phyloP scores from a whole-genome alignment of 53 echinoderm and acorn worm genomes.

The Patiria pectinifera region DNA sequence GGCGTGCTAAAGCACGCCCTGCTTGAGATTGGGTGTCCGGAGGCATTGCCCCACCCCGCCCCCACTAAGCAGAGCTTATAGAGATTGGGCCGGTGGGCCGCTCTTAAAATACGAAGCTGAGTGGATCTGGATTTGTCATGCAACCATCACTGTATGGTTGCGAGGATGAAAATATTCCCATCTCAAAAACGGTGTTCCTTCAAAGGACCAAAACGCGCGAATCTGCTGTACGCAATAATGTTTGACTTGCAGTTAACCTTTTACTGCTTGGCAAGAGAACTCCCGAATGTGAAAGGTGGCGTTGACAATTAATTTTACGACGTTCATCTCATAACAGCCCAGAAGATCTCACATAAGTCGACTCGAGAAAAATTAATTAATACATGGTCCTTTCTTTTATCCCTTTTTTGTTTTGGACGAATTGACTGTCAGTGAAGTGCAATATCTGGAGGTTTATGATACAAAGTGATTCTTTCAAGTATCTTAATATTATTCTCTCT shows the following conservation, averaged over 20 bases:
- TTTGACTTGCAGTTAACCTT: background rate
- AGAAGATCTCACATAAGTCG: background rate
- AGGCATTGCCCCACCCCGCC: too few species aligned
- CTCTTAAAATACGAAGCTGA: too few species aligned
- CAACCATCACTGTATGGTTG: background rate
- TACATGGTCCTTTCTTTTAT: background rate
- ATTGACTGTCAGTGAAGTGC: background rate
- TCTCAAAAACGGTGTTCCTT: background rate
- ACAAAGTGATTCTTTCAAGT: too few species aligned
- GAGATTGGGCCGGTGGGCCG: too few species aligned
- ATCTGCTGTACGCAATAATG: background rate
- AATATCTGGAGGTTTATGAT: background rate
- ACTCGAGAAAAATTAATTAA: background rate
- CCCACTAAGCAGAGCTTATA: too few species aligned
- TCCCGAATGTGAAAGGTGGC: background rate
- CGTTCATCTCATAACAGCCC: conserved; percentile 1
- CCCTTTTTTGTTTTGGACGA: background rate
- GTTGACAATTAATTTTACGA: background rate
- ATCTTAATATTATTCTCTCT: too few species aligned
- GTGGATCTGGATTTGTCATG: background rate
- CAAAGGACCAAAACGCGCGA: background rate
- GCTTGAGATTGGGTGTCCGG: too few species aligned
- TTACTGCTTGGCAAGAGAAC: background rate
- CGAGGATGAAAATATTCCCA: background rate
- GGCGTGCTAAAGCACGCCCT: too few species aligned